These are phyloP conservation scores for Dryobates pubescens DNA, from an alignment of 2,797 vertebrate species.

Conservation along the genomic window DNA sequence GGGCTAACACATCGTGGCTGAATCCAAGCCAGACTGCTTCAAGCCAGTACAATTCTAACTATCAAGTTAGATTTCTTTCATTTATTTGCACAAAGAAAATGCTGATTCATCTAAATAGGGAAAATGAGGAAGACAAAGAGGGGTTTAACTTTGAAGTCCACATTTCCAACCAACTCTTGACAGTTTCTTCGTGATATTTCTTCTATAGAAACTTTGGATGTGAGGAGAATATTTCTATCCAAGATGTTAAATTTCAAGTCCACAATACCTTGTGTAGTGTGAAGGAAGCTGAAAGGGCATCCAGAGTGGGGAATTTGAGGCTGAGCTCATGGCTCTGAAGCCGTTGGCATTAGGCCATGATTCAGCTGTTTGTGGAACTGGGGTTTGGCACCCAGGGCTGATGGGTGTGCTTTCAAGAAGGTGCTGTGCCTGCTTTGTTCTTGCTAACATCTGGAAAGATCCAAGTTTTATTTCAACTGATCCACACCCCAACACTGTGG, in stretches of 20 bases:
- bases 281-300: neutral
- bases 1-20: neutral
- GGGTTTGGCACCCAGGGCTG: neutral
- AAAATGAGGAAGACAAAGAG: neutral
- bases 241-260: neutral
- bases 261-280: neutral
- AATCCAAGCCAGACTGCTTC: neutral
- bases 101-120: neutral
- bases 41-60: neutral
- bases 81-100: neutral
- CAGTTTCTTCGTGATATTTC: neutral
- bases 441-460: neutral
- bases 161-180: neutral
- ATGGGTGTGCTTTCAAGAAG: neutral
- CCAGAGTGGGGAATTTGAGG: neutral
- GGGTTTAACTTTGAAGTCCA: neutral
- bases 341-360: neutral
- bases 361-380: neutral
- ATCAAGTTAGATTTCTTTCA: neutral
- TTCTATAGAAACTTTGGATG: neutral
- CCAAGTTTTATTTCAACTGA: neutral
- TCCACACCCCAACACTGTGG: fast-evolving
- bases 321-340: neutral
- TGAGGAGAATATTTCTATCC: neutral
- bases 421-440: neutral